Conservation (phyloP, 2,797 vertebrate species). For the Sorex maritimensis region DNA sequence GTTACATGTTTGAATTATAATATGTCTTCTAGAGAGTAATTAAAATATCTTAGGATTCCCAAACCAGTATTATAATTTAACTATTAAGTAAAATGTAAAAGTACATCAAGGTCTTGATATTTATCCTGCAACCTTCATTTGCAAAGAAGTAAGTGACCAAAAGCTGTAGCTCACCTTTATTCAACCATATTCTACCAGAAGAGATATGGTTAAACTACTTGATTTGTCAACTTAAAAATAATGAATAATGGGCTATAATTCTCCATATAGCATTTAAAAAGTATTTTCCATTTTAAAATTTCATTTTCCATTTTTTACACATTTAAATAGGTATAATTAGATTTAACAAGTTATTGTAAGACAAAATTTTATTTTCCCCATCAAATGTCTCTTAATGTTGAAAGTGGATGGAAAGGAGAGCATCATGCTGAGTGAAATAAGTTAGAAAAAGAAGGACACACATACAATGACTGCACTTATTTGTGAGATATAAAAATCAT, state of each 20-base stretch:
- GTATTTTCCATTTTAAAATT: slow-evolving; percentile 42
- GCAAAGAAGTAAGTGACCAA: slow-evolving; percentile 13
- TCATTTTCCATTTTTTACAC: slow-evolving; percentile 45
- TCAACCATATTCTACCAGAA: not conserved
- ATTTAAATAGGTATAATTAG: slow-evolving; percentile 37
- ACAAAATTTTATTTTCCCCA: slow-evolving; percentile 29
- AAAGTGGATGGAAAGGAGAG: too few relatives aligned
- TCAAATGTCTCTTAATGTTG: too few relatives aligned
- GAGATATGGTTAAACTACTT: not conserved
- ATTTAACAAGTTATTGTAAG: slow-evolving; percentile 57
- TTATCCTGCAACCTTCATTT: not conserved
- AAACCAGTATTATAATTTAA: not conserved
- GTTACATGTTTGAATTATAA: slow-evolving; percentile 1
- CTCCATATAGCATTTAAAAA: slow-evolving; percentile 25
- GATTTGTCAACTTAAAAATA: not conserved
- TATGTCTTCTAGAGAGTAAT: not conserved
- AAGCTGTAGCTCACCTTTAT: slow-evolving; percentile 25
- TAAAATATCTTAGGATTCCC: not conserved
- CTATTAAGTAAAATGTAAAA: not conserved
- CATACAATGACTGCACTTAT: too few relatives aligned
- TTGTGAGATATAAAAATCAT: too few relatives aligned
- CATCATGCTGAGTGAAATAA: too few relatives aligned
- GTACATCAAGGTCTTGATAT: not conserved
- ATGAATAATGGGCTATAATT: not conserved
- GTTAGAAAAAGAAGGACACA: too few relatives aligned